phyloP scores from a whole-genome alignment of 2,888 invertebrate genomes.

The Halocaridina rubra region DNA sequence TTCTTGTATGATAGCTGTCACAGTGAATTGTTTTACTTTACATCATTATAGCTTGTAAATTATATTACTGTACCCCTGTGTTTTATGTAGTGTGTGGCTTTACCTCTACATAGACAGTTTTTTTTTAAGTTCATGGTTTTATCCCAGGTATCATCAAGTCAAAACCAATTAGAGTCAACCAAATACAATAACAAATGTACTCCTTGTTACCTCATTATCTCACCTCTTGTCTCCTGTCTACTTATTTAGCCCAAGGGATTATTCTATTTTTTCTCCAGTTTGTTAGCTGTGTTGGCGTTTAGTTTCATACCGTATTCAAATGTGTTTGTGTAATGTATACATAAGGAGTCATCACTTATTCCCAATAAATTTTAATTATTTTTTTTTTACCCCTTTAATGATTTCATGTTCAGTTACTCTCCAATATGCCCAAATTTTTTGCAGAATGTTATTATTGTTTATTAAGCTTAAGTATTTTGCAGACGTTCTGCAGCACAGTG shows the following conservation, averaged over 20 bases:
- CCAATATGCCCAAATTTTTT: too few relatives aligned
- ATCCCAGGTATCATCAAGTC: conserved; percentile 58
- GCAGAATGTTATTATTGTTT: not conserved
- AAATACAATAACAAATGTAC: conserved; percentile 57
- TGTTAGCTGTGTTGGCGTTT: not conserved
- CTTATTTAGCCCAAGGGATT: conserved; percentile 43
- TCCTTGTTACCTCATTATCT: conserved; percentile 43
- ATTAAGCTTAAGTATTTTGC: not conserved
- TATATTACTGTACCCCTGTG: not conserved
- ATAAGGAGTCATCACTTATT: not conserved
- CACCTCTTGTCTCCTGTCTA: conserved; percentile 54
- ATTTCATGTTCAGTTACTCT: not conserved
- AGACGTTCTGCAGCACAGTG: not conserved
- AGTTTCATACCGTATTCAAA: not conserved
- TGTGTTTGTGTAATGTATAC: not conserved
- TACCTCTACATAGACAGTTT: conserved; percentile 53
- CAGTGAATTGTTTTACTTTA: too few relatives aligned
- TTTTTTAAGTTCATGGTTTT: conserved; percentile 45
- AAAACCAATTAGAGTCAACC: conserved; percentile 57
- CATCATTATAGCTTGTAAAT: too few relatives aligned
- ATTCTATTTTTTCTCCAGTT: not conserved
- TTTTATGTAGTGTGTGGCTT: not conserved
- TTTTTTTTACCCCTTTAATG: not conserved
- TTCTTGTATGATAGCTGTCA: too few relatives aligned
- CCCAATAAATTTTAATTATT: not conserved